Base-by-base conservation (phyloP, 2,113 vertebrate species). In the Ranitomeya imitator region DNA sequence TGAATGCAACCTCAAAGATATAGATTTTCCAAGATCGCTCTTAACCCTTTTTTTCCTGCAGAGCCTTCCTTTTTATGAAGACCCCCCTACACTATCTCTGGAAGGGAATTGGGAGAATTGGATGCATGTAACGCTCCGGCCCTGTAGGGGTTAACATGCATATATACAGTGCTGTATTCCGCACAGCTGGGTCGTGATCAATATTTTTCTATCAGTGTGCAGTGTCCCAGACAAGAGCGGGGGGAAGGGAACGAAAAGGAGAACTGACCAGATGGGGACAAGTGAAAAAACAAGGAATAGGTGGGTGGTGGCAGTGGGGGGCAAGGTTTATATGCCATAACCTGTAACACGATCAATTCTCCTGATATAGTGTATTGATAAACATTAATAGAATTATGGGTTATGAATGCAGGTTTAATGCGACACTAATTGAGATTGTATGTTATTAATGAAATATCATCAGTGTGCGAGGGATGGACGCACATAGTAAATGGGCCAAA, bases 191-290 rank as follows among this genome's bases (percentile, higher is more conserved):
- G 95, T 95, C 95, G 95, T 95, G 96, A 96, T 96, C 96, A 96
- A 96, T 96, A 96, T 96, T 96, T 84, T 96, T 96, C 95, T 96
- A 96, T 96, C 96, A 96, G 95, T 95, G 95, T 93, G 92, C 95
- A 94, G 95, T 78, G 80, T 93, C 95, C 94, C 93, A 95, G 94
- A 94, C 94, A 95, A 54, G 87, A 85, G 88, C 52, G 90, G 90
- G 90, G 90, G 92, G 85, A 91, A 92, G 90, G 91, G 86, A 85
- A 89, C n/a, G 81, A 85, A 45, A 90, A 88, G 82, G 88, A 79
- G 85, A 57, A 79, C 54, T 82, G 67, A 77, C 91, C 90, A 89
- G 89, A 90, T 90, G 85, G 86, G 85, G 87, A 90, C 89, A 87
- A 89, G 89, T 45, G 71, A 88, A 23, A 88, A 60, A 55, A 51